Percentiles rank a stretch among this genome's conserved stretches.
Evolutionary conservation across 1,140 invertebrate species (phyloP).

Genomic region (Drosophila varians): DNA sequence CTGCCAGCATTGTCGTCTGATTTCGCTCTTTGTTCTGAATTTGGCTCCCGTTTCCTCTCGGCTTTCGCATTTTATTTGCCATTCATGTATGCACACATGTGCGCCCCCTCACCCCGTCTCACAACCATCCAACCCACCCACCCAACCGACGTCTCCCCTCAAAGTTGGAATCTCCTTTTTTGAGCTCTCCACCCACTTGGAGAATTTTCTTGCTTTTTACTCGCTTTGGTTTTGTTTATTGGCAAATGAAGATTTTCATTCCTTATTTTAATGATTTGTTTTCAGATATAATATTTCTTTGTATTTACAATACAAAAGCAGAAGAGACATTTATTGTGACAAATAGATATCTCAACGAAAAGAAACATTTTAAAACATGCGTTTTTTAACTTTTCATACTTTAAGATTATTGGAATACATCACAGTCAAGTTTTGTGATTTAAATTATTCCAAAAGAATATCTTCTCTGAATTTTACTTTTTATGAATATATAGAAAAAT

Average conservation of each 20-base stretch:
- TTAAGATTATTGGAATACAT: too few species aligned
- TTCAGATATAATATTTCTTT: slow-evolving; percentile 17
- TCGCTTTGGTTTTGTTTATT: slow-evolving; percentile 5
- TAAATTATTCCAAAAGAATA: neutral
- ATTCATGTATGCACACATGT: slow-evolving; percentile 79
- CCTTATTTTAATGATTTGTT: slow-evolving; percentile 59
- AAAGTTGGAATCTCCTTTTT: slow-evolving; percentile 9
- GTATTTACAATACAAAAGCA: neutral
- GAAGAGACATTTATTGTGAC: slow-evolving; percentile 27
- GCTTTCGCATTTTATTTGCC: slow-evolving; percentile 72
- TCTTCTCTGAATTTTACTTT: slow-evolving; percentile 21
- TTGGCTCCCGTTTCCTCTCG: slow-evolving; percentile 12
- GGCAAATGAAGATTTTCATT: slow-evolving; percentile 14
- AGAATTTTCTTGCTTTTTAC: slow-evolving; percentile 12
- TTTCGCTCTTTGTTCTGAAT: slow-evolving; percentile 61
- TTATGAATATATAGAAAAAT: slow-evolving; percentile 36
- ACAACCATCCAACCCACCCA: neutral
- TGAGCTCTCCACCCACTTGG: slow-evolving; percentile 50
- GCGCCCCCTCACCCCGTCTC: slow-evolving; percentile 9
- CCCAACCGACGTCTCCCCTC: neutral
- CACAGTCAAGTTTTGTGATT: too few species aligned
- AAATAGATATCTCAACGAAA: slow-evolving; percentile 6
- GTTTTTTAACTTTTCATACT: too few species aligned
- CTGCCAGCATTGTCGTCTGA: slow-evolving; percentile 50
- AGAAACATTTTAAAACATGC: too few species aligned